Evolutionary conservation across 2,797 vertebrate genomes (phyloP).

Genomic region (Tenualosa thibaudeaui): DNA sequence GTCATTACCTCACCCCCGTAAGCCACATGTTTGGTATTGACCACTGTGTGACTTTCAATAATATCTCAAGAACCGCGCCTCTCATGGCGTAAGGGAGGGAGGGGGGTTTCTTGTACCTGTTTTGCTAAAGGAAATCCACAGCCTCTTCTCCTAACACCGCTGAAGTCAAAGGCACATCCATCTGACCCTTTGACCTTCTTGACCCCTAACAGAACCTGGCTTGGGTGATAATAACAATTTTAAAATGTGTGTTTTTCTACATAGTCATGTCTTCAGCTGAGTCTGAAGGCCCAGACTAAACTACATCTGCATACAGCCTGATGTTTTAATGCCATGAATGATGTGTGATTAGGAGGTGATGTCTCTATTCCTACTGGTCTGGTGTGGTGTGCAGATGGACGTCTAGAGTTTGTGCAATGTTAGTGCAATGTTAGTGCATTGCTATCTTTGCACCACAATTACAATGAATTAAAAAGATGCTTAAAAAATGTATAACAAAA

Average conservation of each 20-base stretch:
- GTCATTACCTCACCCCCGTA: constrained; percentile 34
- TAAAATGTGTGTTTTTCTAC: background rate
- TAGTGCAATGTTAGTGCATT: no score
- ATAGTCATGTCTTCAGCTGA: background rate
- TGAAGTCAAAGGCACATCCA: background rate
- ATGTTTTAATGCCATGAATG: background rate
- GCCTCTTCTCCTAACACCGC: background rate
- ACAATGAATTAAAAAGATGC: background rate
- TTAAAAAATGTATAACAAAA: background rate
- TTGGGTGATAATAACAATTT: background rate
- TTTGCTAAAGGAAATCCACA: background rate
- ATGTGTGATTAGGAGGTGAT: background rate
- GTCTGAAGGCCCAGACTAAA: background rate
- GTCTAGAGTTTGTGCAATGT: background rate
- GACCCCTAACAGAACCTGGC: background rate
- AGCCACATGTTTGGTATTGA: background rate
- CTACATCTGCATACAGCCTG: background rate
- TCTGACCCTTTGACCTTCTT: background rate
- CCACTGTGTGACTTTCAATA: background rate
- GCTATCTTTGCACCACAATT: no score
- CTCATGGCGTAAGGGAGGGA: no score
- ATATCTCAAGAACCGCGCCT: background rate
- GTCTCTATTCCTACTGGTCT: background rate
- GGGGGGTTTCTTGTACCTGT: background rate
- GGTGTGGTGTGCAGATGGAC: background rate